Conservation (phyloP, 1,140 invertebrate species). For the Bombus ignitus region DNA sequence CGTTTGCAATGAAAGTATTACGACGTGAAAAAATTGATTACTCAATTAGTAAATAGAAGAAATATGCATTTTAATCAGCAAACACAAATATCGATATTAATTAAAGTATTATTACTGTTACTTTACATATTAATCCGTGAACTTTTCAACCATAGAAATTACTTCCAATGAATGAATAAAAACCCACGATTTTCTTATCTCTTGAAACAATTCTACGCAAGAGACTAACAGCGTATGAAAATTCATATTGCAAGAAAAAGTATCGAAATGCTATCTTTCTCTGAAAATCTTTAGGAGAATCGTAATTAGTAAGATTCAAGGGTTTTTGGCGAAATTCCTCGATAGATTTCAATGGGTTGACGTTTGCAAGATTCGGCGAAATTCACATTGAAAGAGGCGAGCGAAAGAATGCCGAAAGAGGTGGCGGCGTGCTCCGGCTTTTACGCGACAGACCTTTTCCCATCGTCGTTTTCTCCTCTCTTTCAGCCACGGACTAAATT, state of each 20-base stretch:
- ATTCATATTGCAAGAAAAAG: too few relatives aligned
- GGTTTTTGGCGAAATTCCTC: neutral
- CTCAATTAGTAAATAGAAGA: neutral
- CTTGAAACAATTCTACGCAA: too few relatives aligned
- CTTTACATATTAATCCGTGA: neutral
- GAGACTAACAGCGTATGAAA: too few relatives aligned
- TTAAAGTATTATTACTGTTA: neutral
- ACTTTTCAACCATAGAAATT: too few relatives aligned
- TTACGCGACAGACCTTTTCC: slow-evolving; percentile 34
- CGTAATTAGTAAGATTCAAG: too few relatives aligned
- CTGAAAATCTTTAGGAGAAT: too few relatives aligned
- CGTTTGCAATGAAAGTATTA: slow-evolving; percentile 11
- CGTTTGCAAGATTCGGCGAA: neutral
- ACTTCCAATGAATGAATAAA: too few relatives aligned
- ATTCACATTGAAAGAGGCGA: neutral
- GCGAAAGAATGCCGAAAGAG: slow-evolving; percentile 29
- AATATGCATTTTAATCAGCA: neutral
- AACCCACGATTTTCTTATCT: too few relatives aligned
- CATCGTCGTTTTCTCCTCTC: slow-evolving; percentile 47
- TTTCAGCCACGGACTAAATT: slow-evolving; percentile 55
- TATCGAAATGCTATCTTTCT: too few relatives aligned
- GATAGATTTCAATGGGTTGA: neutral
- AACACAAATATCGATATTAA: too few relatives aligned
- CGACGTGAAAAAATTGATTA: too few relatives aligned
- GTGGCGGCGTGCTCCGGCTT: slow-evolving; percentile 18